A percentile compares a stretch with the other conserved stretches of the same genome.
These are phyloP conservation scores for Hymenochirus boettgeri DNA, from an alignment of 2,113 vertebrate species.

Conservation along the genomic window DNA sequence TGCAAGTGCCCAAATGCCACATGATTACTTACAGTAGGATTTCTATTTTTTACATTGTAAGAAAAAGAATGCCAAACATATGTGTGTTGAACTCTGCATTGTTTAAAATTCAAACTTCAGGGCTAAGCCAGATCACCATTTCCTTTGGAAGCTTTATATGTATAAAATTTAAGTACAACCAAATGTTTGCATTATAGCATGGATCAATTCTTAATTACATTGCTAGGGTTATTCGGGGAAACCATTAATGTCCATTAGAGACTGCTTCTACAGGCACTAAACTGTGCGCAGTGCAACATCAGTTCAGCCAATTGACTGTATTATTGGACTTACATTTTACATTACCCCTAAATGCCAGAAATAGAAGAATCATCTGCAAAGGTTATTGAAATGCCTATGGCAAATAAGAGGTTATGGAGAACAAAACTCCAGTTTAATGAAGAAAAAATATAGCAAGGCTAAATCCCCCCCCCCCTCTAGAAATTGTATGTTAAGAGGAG, in stretches of 20 bases:
- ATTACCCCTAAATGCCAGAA: background rate
- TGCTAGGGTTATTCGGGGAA: conserved; percentile 9
- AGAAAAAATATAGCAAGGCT: too few relatives aligned
- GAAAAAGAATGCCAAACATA: conserved; percentile 2
- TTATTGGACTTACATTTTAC: background rate
- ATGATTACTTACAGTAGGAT: background rate
- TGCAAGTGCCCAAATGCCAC: background rate
- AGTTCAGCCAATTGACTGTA: background rate
- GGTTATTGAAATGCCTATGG: background rate
- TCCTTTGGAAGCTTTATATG: background rate
- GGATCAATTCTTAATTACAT: conserved; percentile 4
- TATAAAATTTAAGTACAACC: conserved; percentile 17
- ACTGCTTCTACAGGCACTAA: background rate
- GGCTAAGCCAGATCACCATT: conserved; percentile 6
- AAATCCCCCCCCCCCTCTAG: too few relatives aligned
- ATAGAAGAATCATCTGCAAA: background rate
- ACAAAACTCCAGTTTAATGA: too few relatives aligned
- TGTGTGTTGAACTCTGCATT: background rate
- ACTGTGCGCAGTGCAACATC: background rate
- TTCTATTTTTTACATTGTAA: conserved; percentile 7
- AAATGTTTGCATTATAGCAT: conserved; percentile 12
- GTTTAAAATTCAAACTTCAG: background rate
- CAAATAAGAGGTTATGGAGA: background rate
- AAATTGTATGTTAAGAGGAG: too few relatives aligned
- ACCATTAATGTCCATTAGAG: background rate